A percentile compares a stretch with the other conserved stretches of the same genome.
Conservation (phyloP, 2,797 vertebrate genomes). For the Hydrophis major region DNA sequence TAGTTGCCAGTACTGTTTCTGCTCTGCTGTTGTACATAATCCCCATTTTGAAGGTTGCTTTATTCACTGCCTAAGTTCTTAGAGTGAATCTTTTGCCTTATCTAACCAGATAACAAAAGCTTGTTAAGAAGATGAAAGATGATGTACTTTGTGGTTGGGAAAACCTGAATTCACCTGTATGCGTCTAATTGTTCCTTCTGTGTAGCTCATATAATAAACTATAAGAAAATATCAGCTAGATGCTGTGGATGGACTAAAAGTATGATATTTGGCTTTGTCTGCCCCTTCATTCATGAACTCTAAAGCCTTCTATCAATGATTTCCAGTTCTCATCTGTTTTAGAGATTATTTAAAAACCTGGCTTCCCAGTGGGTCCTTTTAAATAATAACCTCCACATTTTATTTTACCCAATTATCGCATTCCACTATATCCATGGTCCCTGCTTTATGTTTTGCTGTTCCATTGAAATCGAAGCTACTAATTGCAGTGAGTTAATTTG, state of each 20-base stretch:
- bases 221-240: neutral
- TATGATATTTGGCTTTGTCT: neutral
- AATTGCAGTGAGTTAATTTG: conserved; percentile 73
- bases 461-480: conserved; percentile 64
- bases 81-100: neutral
- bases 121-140: neutral
- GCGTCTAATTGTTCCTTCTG: conserved; percentile 37
- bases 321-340: conserved; percentile 50
- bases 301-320: conserved; percentile 47
- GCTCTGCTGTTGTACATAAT: neutral
- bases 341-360: conserved; percentile 61
- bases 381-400: conserved; percentile 65
- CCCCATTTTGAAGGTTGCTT: neutral
- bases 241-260: neutral
- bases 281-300: conserved; percentile 33
- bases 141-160: neutral
- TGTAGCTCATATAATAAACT: neutral
- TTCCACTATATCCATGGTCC: conserved; percentile 55
- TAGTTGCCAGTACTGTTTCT: neutral
- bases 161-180: conserved; percentile 27
- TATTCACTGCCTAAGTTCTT: neutral
- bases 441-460: conserved; percentile 60
- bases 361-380: conserved; percentile 51
- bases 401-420: conserved; percentile 67
- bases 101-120: neutral